Percentiles rank a stretch among this genome's conserved stretches.
Conservation (phyloP, 2,888 invertebrate species). For the Acrobasis repandana region DNA sequence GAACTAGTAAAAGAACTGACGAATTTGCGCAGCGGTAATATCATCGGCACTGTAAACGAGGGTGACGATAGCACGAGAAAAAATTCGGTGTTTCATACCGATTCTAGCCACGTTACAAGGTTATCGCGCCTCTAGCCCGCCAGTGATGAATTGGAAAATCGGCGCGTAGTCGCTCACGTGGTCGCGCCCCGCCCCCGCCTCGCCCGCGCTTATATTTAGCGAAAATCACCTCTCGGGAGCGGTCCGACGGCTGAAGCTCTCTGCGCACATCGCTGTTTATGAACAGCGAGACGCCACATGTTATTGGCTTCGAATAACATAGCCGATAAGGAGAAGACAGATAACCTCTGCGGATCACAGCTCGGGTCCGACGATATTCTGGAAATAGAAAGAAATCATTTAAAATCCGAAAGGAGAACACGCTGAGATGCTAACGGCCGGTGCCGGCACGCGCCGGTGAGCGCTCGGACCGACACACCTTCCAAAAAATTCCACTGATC, state of each 20-base stretch:
- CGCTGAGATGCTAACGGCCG: constrained; percentile 64
- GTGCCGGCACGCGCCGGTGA: constrained; percentile 68
- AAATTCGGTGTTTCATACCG: constrained; percentile 64
- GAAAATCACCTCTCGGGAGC: constrained; percentile 81
- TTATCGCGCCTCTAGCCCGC: constrained; percentile 78
- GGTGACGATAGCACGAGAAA: constrained; percentile 62
- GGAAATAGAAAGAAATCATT: constrained; percentile 66
- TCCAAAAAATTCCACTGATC: constrained; percentile 65
- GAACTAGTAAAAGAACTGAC: constrained; percentile 58
- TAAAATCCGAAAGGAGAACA: constrained; percentile 51
- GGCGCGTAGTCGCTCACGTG: constrained; percentile 82
- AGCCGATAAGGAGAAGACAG: constrained; percentile 76
- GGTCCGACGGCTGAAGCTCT: constrained; percentile 69
- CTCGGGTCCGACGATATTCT: constrained; percentile 63
- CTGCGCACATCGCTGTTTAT: constrained; percentile 72
- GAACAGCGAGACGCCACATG: constrained; percentile 79
- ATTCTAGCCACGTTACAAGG: constrained; percentile 79
- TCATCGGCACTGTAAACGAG: constrained; percentile 50
- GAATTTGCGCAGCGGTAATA: constrained; percentile 56
- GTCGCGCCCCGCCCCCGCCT: constrained; percentile 78
- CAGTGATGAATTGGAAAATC: constrained; percentile 83
- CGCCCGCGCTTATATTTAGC: constrained; percentile 80
- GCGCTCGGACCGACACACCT: constrained; percentile 62
- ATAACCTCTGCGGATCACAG: constrained; percentile 75
- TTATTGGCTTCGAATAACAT: constrained; percentile 79